Evolutionary conservation across 92 coral and sea anemone species (phyloP).

Genomic region (Galaxea fascicularis): DNA sequence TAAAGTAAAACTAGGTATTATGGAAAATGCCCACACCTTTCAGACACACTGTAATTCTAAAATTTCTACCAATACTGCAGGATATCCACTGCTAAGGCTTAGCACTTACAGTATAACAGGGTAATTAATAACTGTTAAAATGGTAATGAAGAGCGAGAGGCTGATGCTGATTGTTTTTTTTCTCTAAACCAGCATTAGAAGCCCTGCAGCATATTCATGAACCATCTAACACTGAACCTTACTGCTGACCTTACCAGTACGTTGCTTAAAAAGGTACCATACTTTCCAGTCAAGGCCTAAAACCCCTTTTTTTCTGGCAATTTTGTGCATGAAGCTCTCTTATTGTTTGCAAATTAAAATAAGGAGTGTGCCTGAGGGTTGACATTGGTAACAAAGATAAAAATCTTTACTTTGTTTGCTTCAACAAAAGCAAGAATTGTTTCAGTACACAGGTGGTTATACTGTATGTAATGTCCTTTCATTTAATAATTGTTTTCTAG

Average conservation of each 20-base stretch:
- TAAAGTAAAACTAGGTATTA: background rate
- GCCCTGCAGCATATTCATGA: slow-evolving; percentile 18
- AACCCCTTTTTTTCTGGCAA: background rate
- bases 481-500: slow-evolving; percentile 19
- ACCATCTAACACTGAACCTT: slow-evolving; percentile 14
- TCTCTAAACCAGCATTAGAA: slow-evolving; percentile 1
- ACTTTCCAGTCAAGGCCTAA: slow-evolving; percentile 7
- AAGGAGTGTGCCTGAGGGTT: background rate
- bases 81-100: background rate
- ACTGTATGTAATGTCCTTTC: background rate
- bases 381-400: background rate
- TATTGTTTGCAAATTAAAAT: background rate
- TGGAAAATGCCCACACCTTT: slow-evolving; percentile 1
- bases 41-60: background rate
- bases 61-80: background rate
- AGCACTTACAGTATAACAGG: background rate
- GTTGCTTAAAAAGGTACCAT: slow-evolving; percentile 2
- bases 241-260: slow-evolving; percentile 26
- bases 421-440: slow-evolving; percentile 21
- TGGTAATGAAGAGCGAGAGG: slow-evolving; percentile 1
- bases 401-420: background rate
- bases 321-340: background rate
- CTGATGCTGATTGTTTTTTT: background rate
- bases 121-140: background rate
- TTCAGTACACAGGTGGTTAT: slow-evolving; percentile 10